Conservation (phyloP, 2,113 vertebrate species). For the Perca flavescens region DNA sequence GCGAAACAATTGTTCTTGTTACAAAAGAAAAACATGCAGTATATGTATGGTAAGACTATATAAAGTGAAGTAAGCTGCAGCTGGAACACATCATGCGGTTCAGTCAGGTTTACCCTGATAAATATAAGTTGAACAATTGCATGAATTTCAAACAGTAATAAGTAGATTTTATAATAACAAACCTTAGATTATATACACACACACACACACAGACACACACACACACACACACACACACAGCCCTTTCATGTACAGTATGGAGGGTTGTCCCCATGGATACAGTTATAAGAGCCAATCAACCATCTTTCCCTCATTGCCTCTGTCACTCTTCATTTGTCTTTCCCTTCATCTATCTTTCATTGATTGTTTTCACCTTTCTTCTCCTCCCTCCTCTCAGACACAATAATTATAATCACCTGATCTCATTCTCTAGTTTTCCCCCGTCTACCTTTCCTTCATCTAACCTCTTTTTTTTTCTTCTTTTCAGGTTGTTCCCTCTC, state of each 20-base stretch:
- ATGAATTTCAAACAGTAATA: background rate
- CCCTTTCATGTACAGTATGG: background rate
- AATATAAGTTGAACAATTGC: background rate
- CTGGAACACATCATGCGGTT: background rate
- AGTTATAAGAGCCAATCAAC: conserved; percentile 11
- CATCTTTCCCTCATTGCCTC: conserved; percentile 6
- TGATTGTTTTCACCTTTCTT: conserved; percentile 25
- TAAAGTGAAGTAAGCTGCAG: background rate
- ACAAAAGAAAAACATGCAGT: too few species aligned
- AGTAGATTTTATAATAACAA: background rate
- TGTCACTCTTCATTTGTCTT: conserved; percentile 24
- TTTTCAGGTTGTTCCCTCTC: conserved; percentile 14
- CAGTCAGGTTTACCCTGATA: background rate
- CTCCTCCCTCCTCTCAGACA: conserved; percentile 37
- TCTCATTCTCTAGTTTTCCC: conserved; percentile 12
- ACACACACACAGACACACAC: background rate
- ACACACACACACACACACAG: background rate
- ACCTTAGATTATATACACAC: background rate
- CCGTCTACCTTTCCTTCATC: conserved; percentile 5
- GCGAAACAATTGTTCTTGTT: background rate
- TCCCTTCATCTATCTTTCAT: conserved; percentile 30
- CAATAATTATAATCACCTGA: conserved; percentile 35
- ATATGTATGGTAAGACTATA: background rate
- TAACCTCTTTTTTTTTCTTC: background rate
- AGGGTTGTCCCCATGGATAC: background rate